Evolutionary conservation across 2,113 vertebrate genomes (phyloP).

Genomic region (Dendrocopos noguchii): DNA sequence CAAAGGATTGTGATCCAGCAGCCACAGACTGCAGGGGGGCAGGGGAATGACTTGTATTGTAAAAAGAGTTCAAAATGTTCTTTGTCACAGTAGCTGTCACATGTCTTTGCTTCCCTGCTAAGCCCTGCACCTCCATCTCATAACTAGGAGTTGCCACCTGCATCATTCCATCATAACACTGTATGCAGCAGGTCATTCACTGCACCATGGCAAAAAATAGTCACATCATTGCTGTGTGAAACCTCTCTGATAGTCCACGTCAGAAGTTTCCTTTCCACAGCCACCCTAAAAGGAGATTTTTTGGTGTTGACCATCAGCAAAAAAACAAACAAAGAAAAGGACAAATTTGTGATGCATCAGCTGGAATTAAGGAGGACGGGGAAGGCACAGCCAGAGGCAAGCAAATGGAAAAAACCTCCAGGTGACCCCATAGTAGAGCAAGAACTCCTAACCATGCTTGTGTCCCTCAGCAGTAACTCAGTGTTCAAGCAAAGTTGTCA

Average conservation of each 20-base stretch:
- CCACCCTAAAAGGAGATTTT: not conserved
- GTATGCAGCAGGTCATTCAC: not conserved
- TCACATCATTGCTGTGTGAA: fast-evolving
- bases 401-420: constrained; percentile 14
- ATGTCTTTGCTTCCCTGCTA: not conserved
- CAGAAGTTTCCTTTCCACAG: not conserved
- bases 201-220: not conserved
- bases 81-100: constrained; percentile 37
- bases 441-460: not conserved
- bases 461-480: constrained; percentile 20
- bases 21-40: not conserved
- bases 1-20: constrained; percentile 27
- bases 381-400: constrained; percentile 62
- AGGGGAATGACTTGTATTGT: not conserved
- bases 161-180: not conserved
- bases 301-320: constrained; percentile 30
- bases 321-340: not conserved
- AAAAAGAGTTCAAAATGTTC: constrained; percentile 18
- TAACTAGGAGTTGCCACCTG: not conserved
- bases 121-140: not conserved
- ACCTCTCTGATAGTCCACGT: not conserved
- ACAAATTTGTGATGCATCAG: constrained; percentile 24
- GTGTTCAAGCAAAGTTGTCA: constrained; percentile 23
- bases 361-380: constrained; percentile 15
- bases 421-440: not conserved